These are phyloP conservation scores for Valencia hispanica DNA, from an alignment of 2,797 vertebrate species.

Conservation along the genomic window DNA sequence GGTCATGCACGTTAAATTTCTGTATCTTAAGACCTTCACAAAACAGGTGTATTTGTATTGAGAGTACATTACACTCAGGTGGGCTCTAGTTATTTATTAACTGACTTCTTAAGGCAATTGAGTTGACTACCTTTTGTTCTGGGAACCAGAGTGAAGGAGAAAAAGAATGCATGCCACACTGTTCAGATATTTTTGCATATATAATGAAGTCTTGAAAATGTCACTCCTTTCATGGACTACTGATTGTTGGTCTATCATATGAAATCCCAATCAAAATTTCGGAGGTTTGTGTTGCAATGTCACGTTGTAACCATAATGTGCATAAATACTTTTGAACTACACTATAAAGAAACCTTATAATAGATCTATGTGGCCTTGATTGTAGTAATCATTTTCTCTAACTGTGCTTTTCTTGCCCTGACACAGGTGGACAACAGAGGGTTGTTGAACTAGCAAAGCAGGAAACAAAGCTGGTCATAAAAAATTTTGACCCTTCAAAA, in stretches of 20 bases:
- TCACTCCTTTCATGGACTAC: neutral
- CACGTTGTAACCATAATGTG: neutral
- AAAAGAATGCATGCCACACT: no score
- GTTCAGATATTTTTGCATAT: no score
- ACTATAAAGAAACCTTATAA: neutral
- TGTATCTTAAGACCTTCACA: neutral
- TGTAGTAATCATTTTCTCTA: no score
- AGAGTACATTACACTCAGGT: no score
- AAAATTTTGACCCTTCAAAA: constrained; percentile 86
- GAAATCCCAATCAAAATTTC: neutral
- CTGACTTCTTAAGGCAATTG: no score
- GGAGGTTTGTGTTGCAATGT: neutral
- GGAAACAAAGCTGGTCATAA: constrained; percentile 87
- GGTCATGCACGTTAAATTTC: neutral
- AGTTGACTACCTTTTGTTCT: no score
- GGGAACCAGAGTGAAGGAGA: no score
- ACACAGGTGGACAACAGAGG: constrained; percentile 83
- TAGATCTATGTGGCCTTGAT: neutral
- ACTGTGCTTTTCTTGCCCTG: constrained; percentile 30
- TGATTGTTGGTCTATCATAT: neutral
- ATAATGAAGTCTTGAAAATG: no score
- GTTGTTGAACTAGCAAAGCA: constrained; percentile 85
- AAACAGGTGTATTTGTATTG: no score
- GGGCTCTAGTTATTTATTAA: no score
- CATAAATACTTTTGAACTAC: neutral